Percentiles rank a stretch among this genome's conserved stretches.
Conservation (phyloP, 2,888 invertebrate genomes). For the Antheraea assamensis region DNA sequence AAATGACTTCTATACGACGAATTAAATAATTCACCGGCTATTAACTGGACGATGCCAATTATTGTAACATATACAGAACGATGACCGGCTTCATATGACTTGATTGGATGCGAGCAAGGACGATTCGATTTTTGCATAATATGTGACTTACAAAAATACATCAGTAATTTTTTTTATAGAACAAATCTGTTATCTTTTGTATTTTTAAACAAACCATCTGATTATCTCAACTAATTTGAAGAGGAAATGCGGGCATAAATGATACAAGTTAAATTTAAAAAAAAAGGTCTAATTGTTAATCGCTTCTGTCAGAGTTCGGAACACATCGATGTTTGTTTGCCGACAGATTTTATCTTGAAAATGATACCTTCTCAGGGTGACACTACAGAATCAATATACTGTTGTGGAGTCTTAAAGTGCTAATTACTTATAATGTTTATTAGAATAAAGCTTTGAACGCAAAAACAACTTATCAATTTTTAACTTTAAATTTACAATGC, state of each 20-base stretch:
- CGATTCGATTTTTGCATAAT: neutral
- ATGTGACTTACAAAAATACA: neutral
- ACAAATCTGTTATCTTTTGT: no score
- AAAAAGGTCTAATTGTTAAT: neutral
- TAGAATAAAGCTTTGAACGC: no score
- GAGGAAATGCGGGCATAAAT: no score
- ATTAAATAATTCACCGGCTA: constrained; percentile 4
- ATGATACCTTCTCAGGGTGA: neutral
- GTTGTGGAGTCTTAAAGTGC: no score
- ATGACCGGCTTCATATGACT: neutral
- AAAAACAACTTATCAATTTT: no score
- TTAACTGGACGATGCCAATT: neutral
- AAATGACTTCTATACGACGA: neutral
- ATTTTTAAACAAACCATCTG: no score
- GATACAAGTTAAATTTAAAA: no score
- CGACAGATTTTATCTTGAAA: neutral
- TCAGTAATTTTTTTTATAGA: no score
- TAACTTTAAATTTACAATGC: no score
- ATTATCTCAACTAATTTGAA: no score
- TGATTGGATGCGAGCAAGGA: neutral
- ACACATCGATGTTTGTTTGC: neutral
- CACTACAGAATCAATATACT: neutral
- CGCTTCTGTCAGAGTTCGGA: neutral
- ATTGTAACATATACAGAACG: neutral
- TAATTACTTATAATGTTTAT: no score